Conservation (phyloP, 2,888 invertebrate species). For the Lycaena phlaeas region DNA sequence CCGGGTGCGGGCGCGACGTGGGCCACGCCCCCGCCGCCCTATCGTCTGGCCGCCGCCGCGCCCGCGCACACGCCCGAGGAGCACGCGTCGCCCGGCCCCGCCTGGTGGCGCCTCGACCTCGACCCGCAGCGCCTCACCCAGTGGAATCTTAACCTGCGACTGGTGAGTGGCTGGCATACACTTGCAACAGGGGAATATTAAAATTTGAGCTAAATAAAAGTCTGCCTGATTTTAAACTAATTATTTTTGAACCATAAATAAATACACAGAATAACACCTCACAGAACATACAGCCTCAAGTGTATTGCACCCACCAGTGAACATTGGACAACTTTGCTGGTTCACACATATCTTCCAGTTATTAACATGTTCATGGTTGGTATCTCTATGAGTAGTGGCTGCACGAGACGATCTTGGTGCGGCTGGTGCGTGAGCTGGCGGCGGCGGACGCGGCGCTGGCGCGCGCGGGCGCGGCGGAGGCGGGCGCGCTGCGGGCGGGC, state of each 20-base stretch:
- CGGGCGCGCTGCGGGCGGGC: conserved; percentile 26
- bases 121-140: conserved; percentile 80
- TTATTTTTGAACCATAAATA: too few relatives aligned
- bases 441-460: conserved; percentile 79
- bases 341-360: too few relatives aligned
- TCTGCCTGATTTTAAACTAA: too few relatives aligned
- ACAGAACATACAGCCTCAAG: too few relatives aligned
- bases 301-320: too few relatives aligned
- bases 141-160: conserved; percentile 83
- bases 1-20: conserved; percentile 62
- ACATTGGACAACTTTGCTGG: too few relatives aligned
- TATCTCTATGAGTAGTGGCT: too few relatives aligned
- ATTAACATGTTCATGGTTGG: too few relatives aligned
- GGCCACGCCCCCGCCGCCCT: conserved; percentile 29
- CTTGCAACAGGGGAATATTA: too few relatives aligned
- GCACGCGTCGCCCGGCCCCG: conserved; percentile 49
- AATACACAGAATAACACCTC: too few relatives aligned
- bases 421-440: conserved; percentile 82
- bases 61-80: conserved; percentile 17
- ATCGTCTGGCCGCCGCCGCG: conserved; percentile 70
- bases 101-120: conserved; percentile 76
- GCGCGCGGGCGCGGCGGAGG: conserved; percentile 79
- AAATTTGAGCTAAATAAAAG: too few relatives aligned
- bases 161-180: too few relatives aligned
- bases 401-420: conserved; percentile 84